Percentiles rank a stretch among this genome's conserved stretches.
phyloP scores from a whole-genome alignment of 1,140 invertebrate genomes.

The Rhopalosiphum maidis region DNA sequence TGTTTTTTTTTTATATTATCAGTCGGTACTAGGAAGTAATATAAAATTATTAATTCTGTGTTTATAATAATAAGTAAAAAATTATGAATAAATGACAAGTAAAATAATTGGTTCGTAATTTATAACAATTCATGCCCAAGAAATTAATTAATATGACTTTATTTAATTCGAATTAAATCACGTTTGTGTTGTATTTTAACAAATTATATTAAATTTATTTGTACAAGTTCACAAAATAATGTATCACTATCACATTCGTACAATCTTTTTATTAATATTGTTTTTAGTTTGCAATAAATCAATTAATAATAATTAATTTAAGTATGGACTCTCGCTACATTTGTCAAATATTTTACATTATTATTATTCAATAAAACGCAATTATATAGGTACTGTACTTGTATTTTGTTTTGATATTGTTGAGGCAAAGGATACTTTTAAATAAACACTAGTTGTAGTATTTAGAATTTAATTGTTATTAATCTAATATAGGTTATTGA shows the following conservation, averaged over 20 bases:
- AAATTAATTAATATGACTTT: too few relatives aligned
- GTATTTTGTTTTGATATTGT: neutral
- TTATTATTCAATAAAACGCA: neutral
- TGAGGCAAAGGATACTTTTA: neutral
- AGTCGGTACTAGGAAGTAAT: neutral
- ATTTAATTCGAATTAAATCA: neutral
- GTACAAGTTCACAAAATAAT: neutral
- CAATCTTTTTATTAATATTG: neutral
- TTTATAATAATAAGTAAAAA: neutral
- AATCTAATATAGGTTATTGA: neutral
- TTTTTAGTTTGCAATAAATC: neutral
- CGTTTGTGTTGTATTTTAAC: neutral
- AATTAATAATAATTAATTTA: neutral
- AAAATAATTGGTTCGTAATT: neutral
- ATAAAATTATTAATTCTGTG: neutral
- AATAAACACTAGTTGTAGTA: neutral
- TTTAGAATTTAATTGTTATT: neutral
- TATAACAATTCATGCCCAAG: neutral
- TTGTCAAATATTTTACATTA: neutral
- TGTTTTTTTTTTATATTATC: neutral
- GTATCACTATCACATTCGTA: neutral
- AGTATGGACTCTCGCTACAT: neutral
- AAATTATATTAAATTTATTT: neutral
- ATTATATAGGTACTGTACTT: neutral
- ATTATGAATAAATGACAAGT: neutral